A percentile compares a stretch with the other conserved stretches of the same genome.
phyloP scores from a whole-genome alignment of 2,888 invertebrate genomes.

The Papilio elwesi region DNA sequence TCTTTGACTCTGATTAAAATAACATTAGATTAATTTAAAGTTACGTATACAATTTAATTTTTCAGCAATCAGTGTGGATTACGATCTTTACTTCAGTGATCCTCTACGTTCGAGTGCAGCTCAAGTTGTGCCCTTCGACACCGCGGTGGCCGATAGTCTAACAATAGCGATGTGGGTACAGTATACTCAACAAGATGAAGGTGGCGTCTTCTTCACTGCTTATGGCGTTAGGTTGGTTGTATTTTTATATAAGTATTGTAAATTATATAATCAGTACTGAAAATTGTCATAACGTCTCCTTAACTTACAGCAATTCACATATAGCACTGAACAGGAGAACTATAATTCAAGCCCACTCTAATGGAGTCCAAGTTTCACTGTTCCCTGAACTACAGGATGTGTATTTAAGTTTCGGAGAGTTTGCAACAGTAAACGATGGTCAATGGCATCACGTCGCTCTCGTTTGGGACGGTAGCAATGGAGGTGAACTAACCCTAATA shows the following conservation, averaged over 20 bases:
- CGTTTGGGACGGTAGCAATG: conserved; percentile 95
- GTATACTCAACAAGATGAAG: conserved; percentile 95
- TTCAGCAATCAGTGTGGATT: conserved; percentile 98
- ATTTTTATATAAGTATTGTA: conserved; percentile 7
- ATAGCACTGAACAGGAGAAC: conserved; percentile 90
- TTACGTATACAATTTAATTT: conserved; percentile 47
- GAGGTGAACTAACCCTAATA: conserved; percentile 93
- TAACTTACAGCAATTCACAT: conserved; percentile 87
- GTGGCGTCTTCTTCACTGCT: conserved; percentile 96
- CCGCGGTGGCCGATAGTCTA: conserved; percentile 89
- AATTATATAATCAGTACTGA: conserved; percentile 31
- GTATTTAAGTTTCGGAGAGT: conserved; percentile 95
- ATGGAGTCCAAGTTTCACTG: conserved; percentile 95
- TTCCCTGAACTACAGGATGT: conserved; percentile 95
- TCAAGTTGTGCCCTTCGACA: conserved; percentile 95
- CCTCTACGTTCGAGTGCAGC: conserved; percentile 95
- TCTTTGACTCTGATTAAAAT: conserved; percentile 38
- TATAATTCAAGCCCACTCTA: conserved; percentile 96
- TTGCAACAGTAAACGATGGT: conserved; percentile 96
- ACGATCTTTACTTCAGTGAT: conserved; percentile 97
- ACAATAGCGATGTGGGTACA: conserved; percentile 98
- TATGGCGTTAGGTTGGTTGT: conserved; percentile 91
- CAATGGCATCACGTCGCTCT: conserved; percentile 98
- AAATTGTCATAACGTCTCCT: neutral
- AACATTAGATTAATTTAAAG: neutral